Percentiles rank a stretch among this genome's conserved stretches.
Evolutionary conservation across 2,797 vertebrate genomes (phyloP).

Genomic region (Schizothorax lantsangensis): DNA sequence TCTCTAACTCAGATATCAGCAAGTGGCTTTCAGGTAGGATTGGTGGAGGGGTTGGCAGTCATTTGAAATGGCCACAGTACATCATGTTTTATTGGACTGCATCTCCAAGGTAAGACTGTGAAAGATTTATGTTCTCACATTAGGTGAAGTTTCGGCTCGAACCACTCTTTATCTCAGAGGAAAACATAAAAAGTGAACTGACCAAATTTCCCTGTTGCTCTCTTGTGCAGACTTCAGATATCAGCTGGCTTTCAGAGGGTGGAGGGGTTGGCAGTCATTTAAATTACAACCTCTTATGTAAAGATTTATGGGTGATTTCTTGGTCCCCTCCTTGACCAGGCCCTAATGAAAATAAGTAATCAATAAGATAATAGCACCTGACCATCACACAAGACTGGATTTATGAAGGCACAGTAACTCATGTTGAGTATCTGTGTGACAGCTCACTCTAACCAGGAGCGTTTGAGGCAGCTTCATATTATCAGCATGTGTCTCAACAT

Average conservation of each 20-base stretch:
- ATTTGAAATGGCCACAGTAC: no score
- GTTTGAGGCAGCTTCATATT: background rate
- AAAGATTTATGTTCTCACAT: no score
- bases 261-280: background rate
- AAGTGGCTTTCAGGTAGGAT: no score
- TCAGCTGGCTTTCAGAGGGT: background rate
- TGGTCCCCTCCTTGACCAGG: conserved; percentile 36
- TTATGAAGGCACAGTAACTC: conserved; percentile 50
- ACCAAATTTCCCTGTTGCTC: background rate
- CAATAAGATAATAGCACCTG: conserved; percentile 58
- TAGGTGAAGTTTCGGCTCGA: no score
- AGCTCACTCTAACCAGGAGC: background rate
- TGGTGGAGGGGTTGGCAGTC: no score
- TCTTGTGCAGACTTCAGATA: background rate
- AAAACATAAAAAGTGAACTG: background rate
- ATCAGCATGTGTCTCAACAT: background rate
- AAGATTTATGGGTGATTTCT: conserved; percentile 56
- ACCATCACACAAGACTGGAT: conserved; percentile 39
- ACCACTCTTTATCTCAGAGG: background rate
- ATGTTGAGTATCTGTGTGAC: conserved; percentile 21
- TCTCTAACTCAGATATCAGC: no score
- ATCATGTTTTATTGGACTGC: conserved; percentile 1
- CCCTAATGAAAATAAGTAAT: conserved; percentile 61
- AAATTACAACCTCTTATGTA: conserved; percentile 35
- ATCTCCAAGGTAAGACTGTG: conserved; percentile 24